Conservation (phyloP, 2,888 invertebrate genomes). For the Bellardia pandia region DNA sequence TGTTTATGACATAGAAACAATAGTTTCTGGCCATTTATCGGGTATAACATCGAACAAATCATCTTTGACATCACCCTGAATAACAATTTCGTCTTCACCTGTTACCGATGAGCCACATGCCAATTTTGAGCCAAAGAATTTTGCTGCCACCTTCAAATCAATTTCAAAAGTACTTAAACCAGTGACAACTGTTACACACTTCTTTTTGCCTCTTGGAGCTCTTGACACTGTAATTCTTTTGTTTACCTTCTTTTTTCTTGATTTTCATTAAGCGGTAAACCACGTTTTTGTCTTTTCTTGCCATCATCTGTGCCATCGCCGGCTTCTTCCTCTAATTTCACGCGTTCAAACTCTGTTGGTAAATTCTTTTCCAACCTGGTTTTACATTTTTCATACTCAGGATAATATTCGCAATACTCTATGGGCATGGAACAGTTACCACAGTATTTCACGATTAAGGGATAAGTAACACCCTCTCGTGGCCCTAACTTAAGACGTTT, state of each 20-base stretch:
- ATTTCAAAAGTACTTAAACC: conserved; percentile 98
- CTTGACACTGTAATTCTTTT: conserved; percentile 93
- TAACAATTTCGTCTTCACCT: conserved; percentile 99
- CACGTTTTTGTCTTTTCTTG: conserved; percentile 98
- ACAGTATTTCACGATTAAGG: conserved; percentile 93
- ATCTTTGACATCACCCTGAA: conserved; percentile 99
- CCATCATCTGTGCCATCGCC: conserved; percentile 92
- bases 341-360: conserved; percentile 96
- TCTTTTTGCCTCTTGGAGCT: conserved; percentile 98
- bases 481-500: conserved; percentile 87
- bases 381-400: conserved; percentile 98
- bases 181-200: conserved; percentile 98
- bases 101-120: conserved; percentile 99
- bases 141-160: conserved; percentile 98
- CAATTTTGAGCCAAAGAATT: conserved; percentile 98
- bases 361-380: conserved; percentile 97
- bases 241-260: conserved; percentile 95
- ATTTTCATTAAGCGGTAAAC: conserved; percentile 97
- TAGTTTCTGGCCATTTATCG: conserved; percentile 99
- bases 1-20: too few relatives aligned
- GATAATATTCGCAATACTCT: conserved; percentile 99
- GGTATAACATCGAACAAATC: conserved; percentile 98
- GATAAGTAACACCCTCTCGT: conserved; percentile 91
- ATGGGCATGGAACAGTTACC: conserved; percentile 98
- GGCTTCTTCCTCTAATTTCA: conserved; percentile 86